Evolutionary conservation across 2,113 vertebrate genomes (phyloP).

Genomic region (Lepisosteus oculatus): DNA sequence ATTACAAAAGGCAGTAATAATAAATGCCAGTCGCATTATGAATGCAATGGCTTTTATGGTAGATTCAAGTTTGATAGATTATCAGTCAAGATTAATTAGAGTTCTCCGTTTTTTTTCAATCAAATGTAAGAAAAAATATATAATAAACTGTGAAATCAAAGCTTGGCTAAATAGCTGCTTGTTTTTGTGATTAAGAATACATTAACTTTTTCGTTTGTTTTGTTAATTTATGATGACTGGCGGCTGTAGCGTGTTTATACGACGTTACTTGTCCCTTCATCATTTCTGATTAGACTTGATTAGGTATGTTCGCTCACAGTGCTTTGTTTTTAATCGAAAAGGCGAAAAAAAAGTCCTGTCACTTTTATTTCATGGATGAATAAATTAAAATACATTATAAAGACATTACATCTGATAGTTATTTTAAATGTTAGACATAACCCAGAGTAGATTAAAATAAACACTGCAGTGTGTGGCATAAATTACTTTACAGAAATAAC

Average conservation of each 20-base stretch:
- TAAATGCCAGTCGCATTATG: no score
- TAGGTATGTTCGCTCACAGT: not conserved
- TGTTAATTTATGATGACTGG: not conserved
- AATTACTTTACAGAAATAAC: not conserved
- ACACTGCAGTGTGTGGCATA: constrained; percentile 3
- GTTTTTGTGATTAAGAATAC: not conserved
- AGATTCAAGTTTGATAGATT: no score
- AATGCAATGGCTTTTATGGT: no score
- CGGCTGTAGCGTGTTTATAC: not conserved
- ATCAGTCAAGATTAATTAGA: no score
- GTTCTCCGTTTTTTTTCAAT: no score
- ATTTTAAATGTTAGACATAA: not conserved
- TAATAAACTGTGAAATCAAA: not conserved
- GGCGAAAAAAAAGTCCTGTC: not conserved
- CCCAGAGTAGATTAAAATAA: not conserved
- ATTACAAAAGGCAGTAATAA: no score
- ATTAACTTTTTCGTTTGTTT: constrained; percentile 3
- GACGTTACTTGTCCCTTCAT: not conserved
- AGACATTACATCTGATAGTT: not conserved
- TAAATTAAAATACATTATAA: not conserved
- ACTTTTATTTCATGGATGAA: not conserved
- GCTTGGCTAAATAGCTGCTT: not conserved
- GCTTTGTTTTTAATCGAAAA: not conserved
- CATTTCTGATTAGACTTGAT: constrained; percentile 18
- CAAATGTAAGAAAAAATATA: not conserved